Conservation (phyloP, 2,888 invertebrate species). For the Chymomyza amoena region DNA sequence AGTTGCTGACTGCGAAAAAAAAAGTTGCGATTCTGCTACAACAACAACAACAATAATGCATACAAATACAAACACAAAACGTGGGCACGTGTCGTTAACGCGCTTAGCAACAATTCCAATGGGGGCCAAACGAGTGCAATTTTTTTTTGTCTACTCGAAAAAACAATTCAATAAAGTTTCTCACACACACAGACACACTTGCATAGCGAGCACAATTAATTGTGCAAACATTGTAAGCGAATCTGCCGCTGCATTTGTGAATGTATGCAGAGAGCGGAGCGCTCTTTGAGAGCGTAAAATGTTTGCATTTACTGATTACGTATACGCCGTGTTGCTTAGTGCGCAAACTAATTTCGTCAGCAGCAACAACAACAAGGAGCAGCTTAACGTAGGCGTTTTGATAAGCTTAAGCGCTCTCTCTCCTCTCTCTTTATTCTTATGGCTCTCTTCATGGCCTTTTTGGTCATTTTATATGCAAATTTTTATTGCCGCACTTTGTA, state of each 20-base stretch:
- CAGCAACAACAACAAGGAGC: neutral
- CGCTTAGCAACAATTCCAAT: constrained; percentile 44
- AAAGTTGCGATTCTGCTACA: neutral
- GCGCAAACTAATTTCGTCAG: constrained; percentile 12
- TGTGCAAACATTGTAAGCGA: neutral
- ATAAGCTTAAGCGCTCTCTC: neutral
- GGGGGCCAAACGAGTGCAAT: neutral
- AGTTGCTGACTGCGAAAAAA: neutral
- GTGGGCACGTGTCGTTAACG: constrained; percentile 56
- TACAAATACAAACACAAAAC: constrained; percentile 32
- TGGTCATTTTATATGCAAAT: constrained; percentile 5
- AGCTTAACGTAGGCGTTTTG: constrained; percentile 1
- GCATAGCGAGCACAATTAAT: neutral
- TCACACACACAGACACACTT: constrained; percentile 12
- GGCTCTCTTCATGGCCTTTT: neutral
- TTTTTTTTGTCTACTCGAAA: neutral
- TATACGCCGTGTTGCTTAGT: constrained; percentile 27
- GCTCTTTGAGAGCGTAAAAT: neutral
- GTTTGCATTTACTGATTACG: constrained; percentile 22
- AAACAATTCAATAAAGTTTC: constrained; percentile 4
- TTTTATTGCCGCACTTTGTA: neutral
- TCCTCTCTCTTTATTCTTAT: neutral
- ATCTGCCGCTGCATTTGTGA: constrained; percentile 10
- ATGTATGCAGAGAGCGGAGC: neutral
- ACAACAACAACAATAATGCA: neutral